Evolutionary conservation across 2,113 vertebrate species (phyloP), one percentile per base, ranked within the genome.

Genomic region (Eurypyga helias): DNA sequence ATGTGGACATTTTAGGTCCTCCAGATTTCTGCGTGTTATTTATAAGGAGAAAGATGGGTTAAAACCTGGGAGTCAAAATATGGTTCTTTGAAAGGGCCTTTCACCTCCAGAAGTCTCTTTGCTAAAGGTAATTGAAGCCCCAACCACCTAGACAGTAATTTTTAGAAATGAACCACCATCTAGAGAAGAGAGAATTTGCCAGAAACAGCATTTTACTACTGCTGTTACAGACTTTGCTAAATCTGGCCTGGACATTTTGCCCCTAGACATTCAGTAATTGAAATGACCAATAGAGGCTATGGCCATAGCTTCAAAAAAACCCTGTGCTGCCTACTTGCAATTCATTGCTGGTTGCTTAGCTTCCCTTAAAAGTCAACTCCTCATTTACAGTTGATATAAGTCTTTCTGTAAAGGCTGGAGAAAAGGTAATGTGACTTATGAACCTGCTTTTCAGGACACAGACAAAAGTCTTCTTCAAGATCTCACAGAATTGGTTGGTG

Each of bases 311-410:
- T 62, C 1, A 3, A 89, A 91, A 89, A 80, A 79, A 34, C 4
- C 4, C 64, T 66, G 20, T 24, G 60, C 72, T 96, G 34, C 89
- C 95, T 95, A 34, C 80, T 93, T 96, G 80, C 89, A 87, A 90
- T 96, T 93, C 83, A 95, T 54, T 84, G 72, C 76, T 75, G 64
- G 76, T 87, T 92, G 51, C 91, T 96, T 92, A 70, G 80, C 72
- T 96, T 95, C 86, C 71, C 80, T 94, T 93, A 91, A 92, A 96
- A 97, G 76, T 91, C 76, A 94, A 3, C 64, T 89, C 72, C 64
- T 91, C 94, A 89, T 87, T 96, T 96, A 81, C 80, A 81, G 83
- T 46, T 95, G 94, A 84, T 92, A 43, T 58, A 89, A 83, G 76
- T 84, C 80, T 83, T 87, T 95, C 91, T 73, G 72, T 87, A 89